Evolutionary conservation across 92 coral and sea anemone genomes (phyloP), one percentile per base, ranked within the genome.

Genomic region (Hydrozoanthus gracilis): DNA sequence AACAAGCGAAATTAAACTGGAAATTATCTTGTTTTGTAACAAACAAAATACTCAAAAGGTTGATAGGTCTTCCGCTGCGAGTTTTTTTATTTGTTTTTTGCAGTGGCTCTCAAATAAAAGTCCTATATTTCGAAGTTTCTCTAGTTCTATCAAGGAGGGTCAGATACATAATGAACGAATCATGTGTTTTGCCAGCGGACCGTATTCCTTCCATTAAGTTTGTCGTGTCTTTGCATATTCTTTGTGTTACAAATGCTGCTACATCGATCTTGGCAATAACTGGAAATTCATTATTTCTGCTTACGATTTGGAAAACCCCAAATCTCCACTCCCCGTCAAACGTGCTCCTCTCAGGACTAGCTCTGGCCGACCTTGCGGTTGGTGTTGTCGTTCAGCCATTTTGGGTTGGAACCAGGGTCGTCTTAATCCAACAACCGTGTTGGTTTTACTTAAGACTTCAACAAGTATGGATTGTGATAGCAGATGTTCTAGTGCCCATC

Each of bases 271-370:
- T 49, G 11, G 58, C 79, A 51, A 12, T n/a, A 0, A 3, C 51
- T 16, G 62, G 79, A 5, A 74, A 49, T 8, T 7, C 61, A 8
- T 8, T 74, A 3, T 44, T 74, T 3, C 46, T 16, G 14, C 45
- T 16, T 51, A 61, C 62, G 0, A 14, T 74, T 3, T 51, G 62
- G 79, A 74, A 46, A 7, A 74, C 79, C 6, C 13, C 79, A 74
- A 3, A 39, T 8, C 61, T 74, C 1, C 79, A 50, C 27, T 49
- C 79, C 1, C 79, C 79, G 5, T 48, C 79, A 13, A 49, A 74
- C 8, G 79, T 74, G 4, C 79, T 74, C 13, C 14, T 74, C 62
- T 48, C 79, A 18, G 79, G 79, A 12, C 79, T 74, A n/a, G 62
- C 79, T 15, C 17, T 75, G 47, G 50, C 79, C 1, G 79, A 51